phyloP scores from a whole-genome alignment of 2,888 invertebrate species.

The Ormyrus nitidulus region DNA sequence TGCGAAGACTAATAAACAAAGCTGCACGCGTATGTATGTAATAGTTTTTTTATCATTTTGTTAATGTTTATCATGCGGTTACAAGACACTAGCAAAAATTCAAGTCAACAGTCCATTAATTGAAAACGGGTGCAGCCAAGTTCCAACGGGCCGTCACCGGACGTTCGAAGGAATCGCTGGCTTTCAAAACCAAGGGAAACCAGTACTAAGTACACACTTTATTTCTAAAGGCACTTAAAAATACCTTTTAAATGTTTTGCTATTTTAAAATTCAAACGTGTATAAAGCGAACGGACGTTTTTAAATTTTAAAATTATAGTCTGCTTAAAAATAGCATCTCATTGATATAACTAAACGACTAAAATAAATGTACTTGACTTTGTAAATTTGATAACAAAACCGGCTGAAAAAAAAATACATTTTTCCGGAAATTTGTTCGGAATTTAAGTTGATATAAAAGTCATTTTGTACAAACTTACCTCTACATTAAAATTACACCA shows the following conservation, averaged over 20 bases:
- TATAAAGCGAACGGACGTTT: too few relatives aligned
- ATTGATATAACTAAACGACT: too few relatives aligned
- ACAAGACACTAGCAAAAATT: constrained; percentile 70
- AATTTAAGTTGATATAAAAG: too few relatives aligned
- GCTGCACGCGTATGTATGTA: constrained; percentile 51
- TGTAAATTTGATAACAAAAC: too few relatives aligned
- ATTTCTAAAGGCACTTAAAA: background rate
- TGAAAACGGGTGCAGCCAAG: constrained; percentile 69
- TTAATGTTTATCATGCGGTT: constrained; percentile 71
- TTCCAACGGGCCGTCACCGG: constrained; percentile 60
- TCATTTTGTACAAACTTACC: too few relatives aligned
- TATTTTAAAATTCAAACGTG: background rate
- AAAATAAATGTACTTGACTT: too few relatives aligned
- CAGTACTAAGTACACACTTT: background rate
- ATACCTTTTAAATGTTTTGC: background rate
- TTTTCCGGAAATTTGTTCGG: too few relatives aligned
- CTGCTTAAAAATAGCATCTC: too few relatives aligned
- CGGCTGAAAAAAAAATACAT: too few relatives aligned
- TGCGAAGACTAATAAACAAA: constrained; percentile 53
- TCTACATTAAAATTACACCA: too few relatives aligned
- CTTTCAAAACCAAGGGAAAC: constrained; percentile 8
- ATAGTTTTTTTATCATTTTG: constrained; percentile 48
- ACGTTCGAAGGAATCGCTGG: constrained; percentile 59
- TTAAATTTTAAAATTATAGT: too few relatives aligned
- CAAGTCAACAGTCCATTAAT: constrained; percentile 71